Conservation (phyloP, 2,797 vertebrate genomes). For the Sebastes trivittatus region DNA sequence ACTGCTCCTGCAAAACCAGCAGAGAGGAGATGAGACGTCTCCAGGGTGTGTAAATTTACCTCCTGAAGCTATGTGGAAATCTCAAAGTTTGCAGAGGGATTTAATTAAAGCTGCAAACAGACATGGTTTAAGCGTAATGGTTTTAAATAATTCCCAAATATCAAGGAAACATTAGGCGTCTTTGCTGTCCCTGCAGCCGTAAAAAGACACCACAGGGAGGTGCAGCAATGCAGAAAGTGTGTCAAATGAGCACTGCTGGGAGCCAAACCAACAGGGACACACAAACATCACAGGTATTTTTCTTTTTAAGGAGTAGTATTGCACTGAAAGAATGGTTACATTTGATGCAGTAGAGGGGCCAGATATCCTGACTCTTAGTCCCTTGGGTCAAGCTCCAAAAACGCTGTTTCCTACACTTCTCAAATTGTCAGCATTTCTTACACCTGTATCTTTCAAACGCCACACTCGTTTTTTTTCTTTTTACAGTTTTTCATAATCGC, state of each 20-base stretch:
- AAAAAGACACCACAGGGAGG: neutral
- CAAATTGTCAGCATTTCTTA: neutral
- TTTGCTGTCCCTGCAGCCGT: neutral
- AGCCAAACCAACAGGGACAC: slow-evolving; percentile 13
- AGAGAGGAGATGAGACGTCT: neutral
- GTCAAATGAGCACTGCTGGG: slow-evolving; percentile 40
- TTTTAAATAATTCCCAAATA: neutral
- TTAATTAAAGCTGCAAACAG: neutral
- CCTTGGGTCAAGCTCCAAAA: neutral
- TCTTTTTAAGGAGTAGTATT: neutral
- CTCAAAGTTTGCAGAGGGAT: neutral
- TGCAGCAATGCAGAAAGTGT: slow-evolving; percentile 38
- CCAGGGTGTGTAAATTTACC: neutral
- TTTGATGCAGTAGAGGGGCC: neutral
- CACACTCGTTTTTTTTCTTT: too few relatives aligned
- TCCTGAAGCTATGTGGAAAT: neutral
- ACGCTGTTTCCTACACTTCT: too few relatives aligned
- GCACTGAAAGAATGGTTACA: neutral
- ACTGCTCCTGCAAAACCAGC: neutral
- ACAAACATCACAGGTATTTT: neutral
- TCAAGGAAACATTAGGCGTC: neutral
- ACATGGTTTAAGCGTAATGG: neutral
- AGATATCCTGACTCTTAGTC: neutral
- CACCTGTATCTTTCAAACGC: neutral
- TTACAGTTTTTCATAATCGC: too few relatives aligned